Evolutionary conservation across 1,140 invertebrate species (phyloP).

Genomic region (Marisa cornuarietis): DNA sequence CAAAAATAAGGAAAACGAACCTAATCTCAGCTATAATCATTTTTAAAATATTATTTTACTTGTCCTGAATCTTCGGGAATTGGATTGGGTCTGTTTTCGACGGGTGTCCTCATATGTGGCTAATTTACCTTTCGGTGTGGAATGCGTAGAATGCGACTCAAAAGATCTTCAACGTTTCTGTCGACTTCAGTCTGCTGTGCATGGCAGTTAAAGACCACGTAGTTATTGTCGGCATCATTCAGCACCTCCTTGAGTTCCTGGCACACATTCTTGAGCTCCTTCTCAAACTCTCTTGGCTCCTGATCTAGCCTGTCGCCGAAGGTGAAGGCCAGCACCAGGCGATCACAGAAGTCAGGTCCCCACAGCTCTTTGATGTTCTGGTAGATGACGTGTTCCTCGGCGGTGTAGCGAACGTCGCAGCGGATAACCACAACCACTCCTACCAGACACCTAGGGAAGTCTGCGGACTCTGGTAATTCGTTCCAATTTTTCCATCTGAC

Average conservation of each 20-base stretch:
- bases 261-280: neutral
- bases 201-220: neutral
- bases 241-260: slow-evolving; percentile 6
- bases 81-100: no score
- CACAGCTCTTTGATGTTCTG: slow-evolving; percentile 2
- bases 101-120: no score
- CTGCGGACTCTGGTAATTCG: no score
- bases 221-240: neutral
- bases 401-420: slow-evolving; percentile 8
- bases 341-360: neutral
- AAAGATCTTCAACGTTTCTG: no score
- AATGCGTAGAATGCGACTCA: no score
- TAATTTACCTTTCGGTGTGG: no score
- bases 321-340: slow-evolving; percentile 16
- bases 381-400: slow-evolving; percentile 21
- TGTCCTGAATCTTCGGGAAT: no score
- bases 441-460: no score
- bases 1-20: no score
- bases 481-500: neutral
- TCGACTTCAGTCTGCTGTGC: no score
- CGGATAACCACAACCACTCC: neutral
- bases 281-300: neutral
- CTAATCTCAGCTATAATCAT: no score
- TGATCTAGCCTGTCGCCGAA: slow-evolving; percentile 9
- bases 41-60: no score